Evolutionary conservation across 1,140 invertebrate species (phyloP).

Genomic region (Lycorma delicatula): DNA sequence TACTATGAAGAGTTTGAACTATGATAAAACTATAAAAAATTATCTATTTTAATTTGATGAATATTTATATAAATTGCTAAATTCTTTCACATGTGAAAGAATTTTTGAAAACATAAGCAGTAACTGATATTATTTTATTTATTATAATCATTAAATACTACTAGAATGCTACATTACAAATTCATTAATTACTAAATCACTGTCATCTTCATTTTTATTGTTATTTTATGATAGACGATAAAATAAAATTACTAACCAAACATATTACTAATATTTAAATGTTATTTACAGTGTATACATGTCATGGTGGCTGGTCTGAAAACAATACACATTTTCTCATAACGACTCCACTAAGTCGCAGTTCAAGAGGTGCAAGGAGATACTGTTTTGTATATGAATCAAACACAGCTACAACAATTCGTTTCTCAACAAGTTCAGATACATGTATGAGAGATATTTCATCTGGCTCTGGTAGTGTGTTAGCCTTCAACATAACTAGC

Average conservation of each 20-base stretch:
- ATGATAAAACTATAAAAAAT: too few species aligned
- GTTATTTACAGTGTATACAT: constrained; percentile 39
- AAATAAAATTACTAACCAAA: not conserved
- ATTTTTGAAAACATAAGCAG: too few species aligned
- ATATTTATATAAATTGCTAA: too few species aligned
- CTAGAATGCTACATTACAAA: too few species aligned
- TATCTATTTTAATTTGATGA: too few species aligned
- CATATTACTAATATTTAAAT: not conserved
- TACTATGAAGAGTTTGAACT: too few species aligned
- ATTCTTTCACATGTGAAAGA: too few species aligned
- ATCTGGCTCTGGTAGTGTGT: constrained; percentile 31
- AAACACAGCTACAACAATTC: constrained; percentile 22
- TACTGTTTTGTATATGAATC: constrained; percentile 37
- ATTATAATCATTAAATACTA: too few species aligned
- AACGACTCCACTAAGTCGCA: constrained; percentile 38
- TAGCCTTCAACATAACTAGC: constrained; percentile 39
- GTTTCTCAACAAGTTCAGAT: constrained; percentile 35
- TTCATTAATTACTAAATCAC: too few species aligned
- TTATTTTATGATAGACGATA: not conserved
- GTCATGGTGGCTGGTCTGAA: constrained; percentile 43
- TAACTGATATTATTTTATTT: too few species aligned
- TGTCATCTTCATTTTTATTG: too few species aligned
- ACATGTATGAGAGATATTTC: constrained; percentile 35
- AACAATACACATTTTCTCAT: constrained; percentile 41
- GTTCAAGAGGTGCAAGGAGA: constrained; percentile 35